phyloP scores from a whole-genome alignment of 2,888 invertebrate species.

The Autographa gamma region DNA sequence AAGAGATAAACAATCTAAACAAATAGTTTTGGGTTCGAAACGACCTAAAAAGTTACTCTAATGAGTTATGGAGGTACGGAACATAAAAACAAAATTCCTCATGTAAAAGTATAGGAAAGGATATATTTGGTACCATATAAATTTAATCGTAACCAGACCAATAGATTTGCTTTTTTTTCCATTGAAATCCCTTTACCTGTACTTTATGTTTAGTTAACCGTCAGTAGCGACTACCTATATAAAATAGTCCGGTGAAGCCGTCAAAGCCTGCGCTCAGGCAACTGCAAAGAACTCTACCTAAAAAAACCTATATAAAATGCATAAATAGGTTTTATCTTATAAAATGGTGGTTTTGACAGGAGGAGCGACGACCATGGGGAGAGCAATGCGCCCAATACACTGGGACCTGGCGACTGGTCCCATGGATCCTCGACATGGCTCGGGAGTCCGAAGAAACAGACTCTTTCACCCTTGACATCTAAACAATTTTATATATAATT shows the following conservation, averaged over 20 bases:
- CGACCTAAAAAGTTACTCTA: background rate
- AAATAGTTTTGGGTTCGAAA: background rate
- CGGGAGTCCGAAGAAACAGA: conserved; percentile 70
- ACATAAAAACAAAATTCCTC: background rate
- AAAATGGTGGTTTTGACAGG: conserved; percentile 62
- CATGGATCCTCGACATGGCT: conserved; percentile 76
- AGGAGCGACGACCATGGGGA: conserved; percentile 75
- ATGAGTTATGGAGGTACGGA: background rate
- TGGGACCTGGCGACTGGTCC: conserved; percentile 77
- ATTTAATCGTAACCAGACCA: too few relatives aligned
- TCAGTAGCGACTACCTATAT: too few relatives aligned
- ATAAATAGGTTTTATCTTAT: too few relatives aligned
- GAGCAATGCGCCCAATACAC: conserved; percentile 79
- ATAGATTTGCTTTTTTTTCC: too few relatives aligned
- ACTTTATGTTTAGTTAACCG: too few relatives aligned
- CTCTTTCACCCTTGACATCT: conserved; percentile 59
- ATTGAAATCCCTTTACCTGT: too few relatives aligned
- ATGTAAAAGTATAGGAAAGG: background rate
- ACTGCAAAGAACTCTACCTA: too few relatives aligned
- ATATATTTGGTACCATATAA: too few relatives aligned
- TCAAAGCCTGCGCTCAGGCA: too few relatives aligned
- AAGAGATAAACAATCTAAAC: background rate
- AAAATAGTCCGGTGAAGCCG: too few relatives aligned
- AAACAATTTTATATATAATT: conserved; percentile 13
- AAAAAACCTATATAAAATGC: too few relatives aligned